Percentiles rank a stretch among this genome's conserved stretches.
phyloP scores from a whole-genome alignment of 2,113 vertebrate species.

The Lepidothrix coronata region DNA sequence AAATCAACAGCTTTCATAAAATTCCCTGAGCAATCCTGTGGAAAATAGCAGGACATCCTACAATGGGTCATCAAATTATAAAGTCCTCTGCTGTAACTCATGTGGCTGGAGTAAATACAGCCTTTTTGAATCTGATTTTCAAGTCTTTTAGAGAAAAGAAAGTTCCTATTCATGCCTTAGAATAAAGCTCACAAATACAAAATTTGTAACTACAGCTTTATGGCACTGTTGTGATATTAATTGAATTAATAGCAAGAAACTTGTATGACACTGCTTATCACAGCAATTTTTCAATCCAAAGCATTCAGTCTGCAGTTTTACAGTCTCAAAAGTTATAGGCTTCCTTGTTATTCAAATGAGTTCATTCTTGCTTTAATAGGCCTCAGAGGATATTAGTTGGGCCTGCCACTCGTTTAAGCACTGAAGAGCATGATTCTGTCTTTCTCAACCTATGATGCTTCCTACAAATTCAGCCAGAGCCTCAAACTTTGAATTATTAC shows the following conservation, averaged over 20 bases:
- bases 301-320: not conserved
- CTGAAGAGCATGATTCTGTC: not conserved
- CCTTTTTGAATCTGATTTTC: not conserved
- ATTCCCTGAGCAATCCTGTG: not conserved
- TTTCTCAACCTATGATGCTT: not conserved
- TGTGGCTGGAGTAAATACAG: not conserved
- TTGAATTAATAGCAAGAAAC: slow-evolving; percentile 15
- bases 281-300: not conserved
- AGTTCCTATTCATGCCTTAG: not conserved
- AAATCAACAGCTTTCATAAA: not conserved
- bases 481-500: not conserved
- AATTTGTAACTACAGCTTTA: not conserved
- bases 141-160: not conserved
- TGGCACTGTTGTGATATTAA: not conserved
- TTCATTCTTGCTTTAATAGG: slow-evolving; percentile 18
- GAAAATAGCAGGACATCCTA: not conserved
- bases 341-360: slow-evolving; percentile 13
- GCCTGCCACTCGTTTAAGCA: not conserved
- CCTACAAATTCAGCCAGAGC: not conserved
- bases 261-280: not conserved
- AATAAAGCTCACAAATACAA: not conserved
- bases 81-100: not conserved
- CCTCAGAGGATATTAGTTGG: slow-evolving; percentile 9
- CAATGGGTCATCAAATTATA: not conserved
- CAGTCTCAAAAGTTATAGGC: slow-evolving; percentile 1